Conservation (phyloP, 2,888 invertebrate genomes). For the Tridacna gigas region DNA sequence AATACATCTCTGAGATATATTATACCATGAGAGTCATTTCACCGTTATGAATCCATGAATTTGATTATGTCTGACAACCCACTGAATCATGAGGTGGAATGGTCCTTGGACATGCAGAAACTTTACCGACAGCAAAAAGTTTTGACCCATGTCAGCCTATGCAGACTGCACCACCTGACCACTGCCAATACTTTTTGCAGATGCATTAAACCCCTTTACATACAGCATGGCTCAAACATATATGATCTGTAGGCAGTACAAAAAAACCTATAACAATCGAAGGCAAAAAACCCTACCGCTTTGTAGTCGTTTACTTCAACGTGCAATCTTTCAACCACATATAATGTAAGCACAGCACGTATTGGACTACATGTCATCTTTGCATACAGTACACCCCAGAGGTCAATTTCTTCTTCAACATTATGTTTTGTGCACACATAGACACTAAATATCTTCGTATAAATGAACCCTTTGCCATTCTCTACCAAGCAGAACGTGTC, state of each 20-base stretch:
- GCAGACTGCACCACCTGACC: too few relatives aligned
- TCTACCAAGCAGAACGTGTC: constrained; percentile 15
- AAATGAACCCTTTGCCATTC: constrained; percentile 11
- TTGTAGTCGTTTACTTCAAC: constrained; percentile 4
- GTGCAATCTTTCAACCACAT: constrained; percentile 1
- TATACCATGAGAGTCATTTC: not conserved
- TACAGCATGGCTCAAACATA: too few relatives aligned
- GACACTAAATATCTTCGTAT: constrained; percentile 27
- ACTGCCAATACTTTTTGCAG: too few relatives aligned
- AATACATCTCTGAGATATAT: too few relatives aligned
- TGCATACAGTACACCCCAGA: constrained; percentile 22
- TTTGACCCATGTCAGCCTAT: too few relatives aligned
- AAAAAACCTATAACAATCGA: not conserved
- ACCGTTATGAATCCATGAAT: too few relatives aligned
- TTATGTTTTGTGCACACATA: constrained; percentile 24
- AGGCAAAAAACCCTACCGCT: not conserved
- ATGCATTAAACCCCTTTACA: too few relatives aligned
- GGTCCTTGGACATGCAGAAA: too few relatives aligned
- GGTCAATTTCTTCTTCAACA: not conserved
- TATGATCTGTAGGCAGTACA: too few relatives aligned
- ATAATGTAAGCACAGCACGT: not conserved
- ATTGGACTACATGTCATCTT: not conserved
- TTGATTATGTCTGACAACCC: too few relatives aligned
- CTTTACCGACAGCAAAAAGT: too few relatives aligned
- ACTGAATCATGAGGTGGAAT: too few relatives aligned